Evolutionary conservation across 1,140 invertebrate species (phyloP), one percentile per base, ranked within the genome.

Genomic region (Pogonomyrmex californicus): DNA sequence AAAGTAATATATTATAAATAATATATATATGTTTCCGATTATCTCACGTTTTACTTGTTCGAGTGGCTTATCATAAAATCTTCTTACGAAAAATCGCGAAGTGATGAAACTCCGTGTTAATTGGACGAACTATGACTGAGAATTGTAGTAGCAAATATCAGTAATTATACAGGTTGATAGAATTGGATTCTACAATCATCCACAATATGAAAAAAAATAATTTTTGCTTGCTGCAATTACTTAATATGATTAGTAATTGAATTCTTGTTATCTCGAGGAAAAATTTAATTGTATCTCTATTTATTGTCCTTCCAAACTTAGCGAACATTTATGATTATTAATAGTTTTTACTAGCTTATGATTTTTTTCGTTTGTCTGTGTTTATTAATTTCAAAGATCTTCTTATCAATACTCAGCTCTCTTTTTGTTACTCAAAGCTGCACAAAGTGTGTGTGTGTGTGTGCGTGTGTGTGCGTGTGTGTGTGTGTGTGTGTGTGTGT

Each of bases 1-100:
- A 78, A 78, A 76, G 30, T 83, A 82, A 2, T 58, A 17, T 83
- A 86, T 73, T 30, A 33, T 23, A 23, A 23, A 23, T 23, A 23
- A 23, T 23, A 23, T 23, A 23, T 88, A 88, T 93, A 93, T 92
- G 91, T 94, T 92, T 93, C 92, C 87, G 81, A 86, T 90, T 93
- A 93, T 73, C 54, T 93, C 91, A 91, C 90, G 63, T 87, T 88
- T 47, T 56, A 38, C 87, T 65, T 90, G 73, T 17, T 49, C 70
- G 86, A 75, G 5, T 77, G 23, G 14, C 58, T 75, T 89, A 87
- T 79, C 60, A 30, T 58, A 62, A 81, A 68, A 41, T 73, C 23
- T 65, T 56, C n/a, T 60, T 75, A 60, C 79, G 68, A 83, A 83
- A 83, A 75, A 23, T 83, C 33, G 78, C 5, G 4, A 54, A 81